Evolutionary conservation across 2,797 vertebrate genomes (phyloP), one percentile per base, ranked within the genome.

Genomic region (Enteromius radiatus): DNA sequence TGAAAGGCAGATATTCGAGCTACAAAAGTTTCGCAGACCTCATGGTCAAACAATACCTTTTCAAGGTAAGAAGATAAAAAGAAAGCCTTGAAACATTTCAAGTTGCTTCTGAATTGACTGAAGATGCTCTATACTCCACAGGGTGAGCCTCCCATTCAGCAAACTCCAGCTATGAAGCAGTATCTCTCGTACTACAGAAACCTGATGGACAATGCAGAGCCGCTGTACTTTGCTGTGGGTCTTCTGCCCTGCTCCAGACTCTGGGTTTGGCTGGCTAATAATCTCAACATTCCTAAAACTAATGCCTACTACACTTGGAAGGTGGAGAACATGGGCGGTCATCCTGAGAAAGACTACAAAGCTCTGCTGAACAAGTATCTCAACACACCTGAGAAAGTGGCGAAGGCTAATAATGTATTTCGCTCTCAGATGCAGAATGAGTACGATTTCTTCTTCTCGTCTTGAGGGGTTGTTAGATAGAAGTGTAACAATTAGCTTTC

Each of bases 171-270:
- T 49, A 84, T 84, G 70, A 47, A 5, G 36, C 85, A 76, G 23
- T 88, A 89, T 74, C n/a, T 88, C 3, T 36, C 45, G 1, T 36
- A 26, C 47, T 89, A 88, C 81, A 73, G 11, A 61, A 1, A 4
- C 8, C 31, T 80, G 31, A 71, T 86, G 83, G 6, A 73, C 15
- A 52, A 0, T 5, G 38, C 67, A 19, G 76, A 89, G 4, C 56
- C 81, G 3, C 21, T 88, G 28, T 88, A 85, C 74, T 88, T 89
- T 41, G 81, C 56, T 9, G 84, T 88, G 3, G 83, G 84, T 71
- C 86, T 89, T 26, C 69, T 88, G 63, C 87, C 86, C 47, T 89
- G 88, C 61, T 0, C 84, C 31, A 85, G 84, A 81, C 86, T 88
- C 69, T 89, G 88, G 87, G 1, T 54, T 21, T 88, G 84, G 86